phyloP scores from a whole-genome alignment of 1,140 invertebrate genomes.

The Hycleus cichorii region DNA sequence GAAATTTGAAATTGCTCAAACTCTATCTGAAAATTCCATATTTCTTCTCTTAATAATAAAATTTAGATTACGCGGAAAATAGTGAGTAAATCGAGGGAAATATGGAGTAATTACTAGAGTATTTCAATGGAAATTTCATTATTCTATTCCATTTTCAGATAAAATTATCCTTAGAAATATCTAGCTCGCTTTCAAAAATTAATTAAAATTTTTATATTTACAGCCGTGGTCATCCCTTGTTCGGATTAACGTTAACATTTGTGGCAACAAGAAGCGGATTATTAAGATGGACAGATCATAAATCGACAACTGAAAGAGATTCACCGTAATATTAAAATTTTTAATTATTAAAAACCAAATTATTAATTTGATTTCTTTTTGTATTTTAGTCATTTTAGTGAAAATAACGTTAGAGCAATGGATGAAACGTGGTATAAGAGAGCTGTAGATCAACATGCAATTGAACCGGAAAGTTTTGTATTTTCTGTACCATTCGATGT shows the following conservation, averaged over 20 bases:
- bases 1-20: no score
- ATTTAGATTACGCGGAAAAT: no score
- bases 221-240: not conserved
- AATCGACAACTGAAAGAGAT: conserved; percentile 43
- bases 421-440: conserved; percentile 89
- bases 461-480: conserved; percentile 84
- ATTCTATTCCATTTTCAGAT: no score
- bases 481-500: conserved; percentile 85
- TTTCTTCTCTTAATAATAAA: no score
- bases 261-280: conserved; percentile 84
- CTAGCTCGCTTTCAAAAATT: no score
- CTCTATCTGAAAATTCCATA: no score
- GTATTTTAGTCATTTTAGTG: conserved; percentile 67
- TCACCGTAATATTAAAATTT: not conserved
- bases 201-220: no score
- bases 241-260: conserved; percentile 60
- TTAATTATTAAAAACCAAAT: not conserved
- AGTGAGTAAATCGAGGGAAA: no score
- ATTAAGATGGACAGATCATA: conserved; percentile 74
- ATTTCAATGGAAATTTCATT: no score
- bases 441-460: conserved; percentile 80
- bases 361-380: not conserved
- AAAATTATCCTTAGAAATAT: no score
- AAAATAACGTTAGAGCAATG: conserved; percentile 71
- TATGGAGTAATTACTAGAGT: no score